phyloP scores from a whole-genome alignment of 2,888 invertebrate genomes.

The Leptinotarsa rubiginosa region DNA sequence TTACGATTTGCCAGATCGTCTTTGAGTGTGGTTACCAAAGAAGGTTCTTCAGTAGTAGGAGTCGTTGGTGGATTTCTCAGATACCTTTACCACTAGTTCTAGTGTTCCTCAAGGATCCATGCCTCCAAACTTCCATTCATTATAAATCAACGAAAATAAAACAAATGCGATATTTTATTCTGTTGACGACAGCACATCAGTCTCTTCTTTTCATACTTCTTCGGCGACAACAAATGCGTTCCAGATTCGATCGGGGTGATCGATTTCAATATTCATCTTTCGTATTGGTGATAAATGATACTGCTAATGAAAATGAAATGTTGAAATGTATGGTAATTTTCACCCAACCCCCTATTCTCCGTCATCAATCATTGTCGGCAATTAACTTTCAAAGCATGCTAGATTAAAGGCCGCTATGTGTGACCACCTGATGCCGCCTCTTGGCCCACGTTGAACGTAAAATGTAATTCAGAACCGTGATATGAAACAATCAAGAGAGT shows the following conservation, averaged over 20 bases:
- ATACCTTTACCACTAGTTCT: too few relatives aligned
- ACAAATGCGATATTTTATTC: too few relatives aligned
- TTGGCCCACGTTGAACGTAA: conserved; percentile 21
- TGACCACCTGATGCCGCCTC: conserved; percentile 29
- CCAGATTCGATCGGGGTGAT: background rate
- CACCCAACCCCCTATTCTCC: conserved; percentile 10
- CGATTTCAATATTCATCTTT: conserved; percentile 6
- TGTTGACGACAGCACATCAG: too few relatives aligned
- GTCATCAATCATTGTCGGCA: conserved; percentile 33
- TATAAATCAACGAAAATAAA: too few relatives aligned
- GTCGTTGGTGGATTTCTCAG: too few relatives aligned
- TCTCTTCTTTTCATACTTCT: too few relatives aligned
- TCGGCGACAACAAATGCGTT: background rate
- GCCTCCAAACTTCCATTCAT: too few relatives aligned
- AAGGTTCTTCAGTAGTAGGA: too few relatives aligned
- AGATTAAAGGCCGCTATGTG: conserved; percentile 28
- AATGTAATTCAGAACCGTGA: conserved; percentile 26
- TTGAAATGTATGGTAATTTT: conserved; percentile 26
- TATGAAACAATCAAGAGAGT: conserved; percentile 28
- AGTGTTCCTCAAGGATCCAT: too few relatives aligned
- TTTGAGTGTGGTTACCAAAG: too few relatives aligned
- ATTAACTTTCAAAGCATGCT: conserved; percentile 35
- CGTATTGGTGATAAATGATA: conserved; percentile 15
- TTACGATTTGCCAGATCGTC: too few relatives aligned
- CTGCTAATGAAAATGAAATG: conserved; percentile 26